Evolutionary conservation across 2,888 invertebrate genomes (phyloP).

Genomic region (Tribolium freemani): DNA sequence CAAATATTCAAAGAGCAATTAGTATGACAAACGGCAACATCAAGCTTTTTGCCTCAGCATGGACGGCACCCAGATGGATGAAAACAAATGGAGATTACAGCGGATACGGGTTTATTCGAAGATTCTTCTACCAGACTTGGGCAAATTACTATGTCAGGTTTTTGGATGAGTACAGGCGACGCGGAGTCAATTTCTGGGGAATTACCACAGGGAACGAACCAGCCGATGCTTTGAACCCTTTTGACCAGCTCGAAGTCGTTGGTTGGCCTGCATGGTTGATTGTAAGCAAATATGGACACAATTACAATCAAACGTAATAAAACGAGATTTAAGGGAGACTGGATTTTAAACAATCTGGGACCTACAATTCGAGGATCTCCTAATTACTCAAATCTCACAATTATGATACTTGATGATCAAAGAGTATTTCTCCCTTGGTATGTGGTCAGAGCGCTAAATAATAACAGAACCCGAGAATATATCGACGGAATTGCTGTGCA

Average conservation of each 20-base stretch:
- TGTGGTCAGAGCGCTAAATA: conserved; percentile 50
- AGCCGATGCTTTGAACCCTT: conserved; percentile 65
- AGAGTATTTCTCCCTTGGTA: conserved; percentile 44
- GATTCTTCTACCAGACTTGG: conserved; percentile 79
- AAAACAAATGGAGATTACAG: conserved; percentile 64
- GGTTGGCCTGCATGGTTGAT: conserved; percentile 44
- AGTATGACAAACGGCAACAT: conserved; percentile 15
- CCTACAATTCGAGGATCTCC: conserved; percentile 75
- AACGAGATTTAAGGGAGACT: conserved; percentile 64
- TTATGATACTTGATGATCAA: conserved; percentile 82
- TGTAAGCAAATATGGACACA: conserved; percentile 29
- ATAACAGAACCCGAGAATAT: conserved; percentile 71
- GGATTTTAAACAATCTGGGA: conserved; percentile 81
- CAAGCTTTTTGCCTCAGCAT: conserved; percentile 65
- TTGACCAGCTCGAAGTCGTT: conserved; percentile 42
- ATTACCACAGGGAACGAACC: conserved; percentile 92
- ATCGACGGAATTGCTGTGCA: conserved; percentile 85
- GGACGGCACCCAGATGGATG: conserved; percentile 71
- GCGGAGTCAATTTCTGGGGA: conserved; percentile 82
- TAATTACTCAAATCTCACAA: conserved; percentile 72
- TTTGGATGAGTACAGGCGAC: conserved; percentile 79
- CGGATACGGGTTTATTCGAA: conserved; percentile 62
- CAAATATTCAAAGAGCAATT: conserved; percentile 28
- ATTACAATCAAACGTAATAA: background rate
- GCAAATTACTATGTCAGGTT: conserved; percentile 87